phyloP scores from a whole-genome alignment of 2,888 invertebrate genomes.

The Mythimna loreyi region DNA sequence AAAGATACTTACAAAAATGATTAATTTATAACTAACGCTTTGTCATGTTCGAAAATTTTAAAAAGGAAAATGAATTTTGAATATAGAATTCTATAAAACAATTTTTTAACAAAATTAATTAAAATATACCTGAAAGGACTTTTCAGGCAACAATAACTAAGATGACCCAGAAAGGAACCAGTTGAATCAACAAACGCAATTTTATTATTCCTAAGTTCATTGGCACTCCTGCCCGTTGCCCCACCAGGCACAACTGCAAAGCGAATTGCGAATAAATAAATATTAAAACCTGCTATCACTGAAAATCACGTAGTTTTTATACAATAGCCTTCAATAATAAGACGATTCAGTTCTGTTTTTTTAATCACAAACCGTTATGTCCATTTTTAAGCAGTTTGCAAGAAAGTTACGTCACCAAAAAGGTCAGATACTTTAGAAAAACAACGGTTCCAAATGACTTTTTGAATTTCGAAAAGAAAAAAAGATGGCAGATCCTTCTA shows the following conservation, averaged over 20 bases:
- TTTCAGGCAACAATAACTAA: not conserved
- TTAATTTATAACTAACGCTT: not conserved
- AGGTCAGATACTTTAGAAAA: not conserved
- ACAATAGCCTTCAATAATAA: conserved; percentile 12
- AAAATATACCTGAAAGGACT: not conserved
- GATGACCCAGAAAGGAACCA: conserved; percentile 13
- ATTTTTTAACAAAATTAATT: too few relatives aligned
- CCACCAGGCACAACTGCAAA: conserved; percentile 13
- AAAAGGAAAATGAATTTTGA: too few relatives aligned
- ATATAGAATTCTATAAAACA: too few relatives aligned
- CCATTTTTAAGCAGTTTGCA: conserved; percentile 18
- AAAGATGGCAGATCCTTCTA: not conserved
- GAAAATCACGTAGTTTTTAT: conserved; percentile 38
- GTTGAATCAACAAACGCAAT: not conserved
- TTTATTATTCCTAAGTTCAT: conserved; percentile 28
- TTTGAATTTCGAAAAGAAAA: conserved; percentile 23
- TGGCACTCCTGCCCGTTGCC: conserved; percentile 11
- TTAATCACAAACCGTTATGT: conserved; percentile 10
- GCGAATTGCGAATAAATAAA: conserved; percentile 37
- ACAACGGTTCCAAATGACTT: not conserved
- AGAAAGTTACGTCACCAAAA: conserved; percentile 6
- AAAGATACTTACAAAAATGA: too few relatives aligned
- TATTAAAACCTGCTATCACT: conserved; percentile 12
- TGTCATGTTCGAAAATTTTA: not conserved
- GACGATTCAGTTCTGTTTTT: conserved; percentile 5